Evolutionary conservation across 2,888 invertebrate species (phyloP), one percentile per base, ranked within the genome.

Genomic region (Atrina japonica): DNA sequence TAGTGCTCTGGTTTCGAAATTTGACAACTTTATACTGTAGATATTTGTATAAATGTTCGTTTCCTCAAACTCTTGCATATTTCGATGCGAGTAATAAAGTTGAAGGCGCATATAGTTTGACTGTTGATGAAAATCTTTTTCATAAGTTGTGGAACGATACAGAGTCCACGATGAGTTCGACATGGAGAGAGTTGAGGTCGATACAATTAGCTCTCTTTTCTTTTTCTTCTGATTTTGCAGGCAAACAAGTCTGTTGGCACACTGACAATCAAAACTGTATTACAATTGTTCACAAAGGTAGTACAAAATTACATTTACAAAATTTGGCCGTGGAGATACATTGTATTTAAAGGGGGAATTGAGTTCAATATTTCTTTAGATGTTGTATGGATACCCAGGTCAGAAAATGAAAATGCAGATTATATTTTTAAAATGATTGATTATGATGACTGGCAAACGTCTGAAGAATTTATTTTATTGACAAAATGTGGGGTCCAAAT

Each of bases 391-490:
- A 47, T 56, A n/a, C 56, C 65, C 18, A 35, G 56, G 40, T 43
- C 14, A 16, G 18, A 30, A 47, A 67, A 67, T 50, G 29, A 23
- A 16, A 43, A 55, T 9, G 67, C 67, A 30, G 61, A 67, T 61
- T 45, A 30, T 16, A 23, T 58, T 9, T 35, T 30, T 25, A 58
- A 49, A 23, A 56, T 66, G 7, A 21, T 66, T 21, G 25, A 58
- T 43, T 59, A 41, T 23, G 67, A 67, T 25, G 60, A 67, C 2
- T 67, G 67, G 53, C n/a, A 47, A 27, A 35, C 45, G 11, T 25
- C 29, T 21, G 2, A 3, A n/a, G 47, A 60, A 18, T 60, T 66
- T 43, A 59, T 59, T 66, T 66, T 16, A 58, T 59, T n/a, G 23
- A 66, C 52, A 6, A 14, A 9, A 1, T 59, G n/a, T 66, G 59